Percentiles rank a stretch among this genome's conserved stretches.
Conservation (phyloP, 2,797 vertebrate species). For the Falco peregrinus region DNA sequence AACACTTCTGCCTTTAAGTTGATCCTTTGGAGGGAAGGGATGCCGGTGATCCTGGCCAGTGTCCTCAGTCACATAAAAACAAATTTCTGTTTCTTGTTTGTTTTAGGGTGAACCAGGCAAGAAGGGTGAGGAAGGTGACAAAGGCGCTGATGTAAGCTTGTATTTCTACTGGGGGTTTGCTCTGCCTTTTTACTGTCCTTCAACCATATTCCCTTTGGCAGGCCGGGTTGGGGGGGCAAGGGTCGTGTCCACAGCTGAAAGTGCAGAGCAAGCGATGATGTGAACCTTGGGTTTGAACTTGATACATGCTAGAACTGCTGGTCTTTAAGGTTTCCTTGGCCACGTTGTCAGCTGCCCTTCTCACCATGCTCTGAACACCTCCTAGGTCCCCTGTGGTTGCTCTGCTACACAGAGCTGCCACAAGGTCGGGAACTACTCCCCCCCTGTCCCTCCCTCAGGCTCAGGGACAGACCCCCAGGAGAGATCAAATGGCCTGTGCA, state of each 20-base stretch:
- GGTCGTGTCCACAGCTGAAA: neutral
- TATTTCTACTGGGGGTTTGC: neutral
- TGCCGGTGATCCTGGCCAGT: neutral
- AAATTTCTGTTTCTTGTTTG: conserved; percentile 20
- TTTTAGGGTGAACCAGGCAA: conserved; percentile 83
- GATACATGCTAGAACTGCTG: neutral
- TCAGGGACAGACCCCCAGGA: neutral
- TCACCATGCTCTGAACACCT: neutral
- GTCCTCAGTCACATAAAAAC: neutral
- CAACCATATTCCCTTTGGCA: neutral
- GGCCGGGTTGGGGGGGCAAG: neutral
- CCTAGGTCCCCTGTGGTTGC: neutral
- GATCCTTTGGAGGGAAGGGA: neutral
- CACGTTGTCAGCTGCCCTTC: neutral
- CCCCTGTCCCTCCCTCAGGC: neutral
- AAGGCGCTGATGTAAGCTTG: conserved; percentile 82
- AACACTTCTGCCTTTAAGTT: neutral
- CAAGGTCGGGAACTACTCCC: neutral
- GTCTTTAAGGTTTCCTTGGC: neutral
- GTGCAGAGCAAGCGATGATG: neutral
- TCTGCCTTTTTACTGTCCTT: neutral
- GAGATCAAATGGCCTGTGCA: neutral
- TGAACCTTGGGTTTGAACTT: neutral
- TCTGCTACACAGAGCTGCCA: neutral
- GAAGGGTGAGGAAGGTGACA: conserved; percentile 88